Evolutionary conservation across 2,113 vertebrate genomes (phyloP).

Genomic region (Orthonyx spaldingii): DNA sequence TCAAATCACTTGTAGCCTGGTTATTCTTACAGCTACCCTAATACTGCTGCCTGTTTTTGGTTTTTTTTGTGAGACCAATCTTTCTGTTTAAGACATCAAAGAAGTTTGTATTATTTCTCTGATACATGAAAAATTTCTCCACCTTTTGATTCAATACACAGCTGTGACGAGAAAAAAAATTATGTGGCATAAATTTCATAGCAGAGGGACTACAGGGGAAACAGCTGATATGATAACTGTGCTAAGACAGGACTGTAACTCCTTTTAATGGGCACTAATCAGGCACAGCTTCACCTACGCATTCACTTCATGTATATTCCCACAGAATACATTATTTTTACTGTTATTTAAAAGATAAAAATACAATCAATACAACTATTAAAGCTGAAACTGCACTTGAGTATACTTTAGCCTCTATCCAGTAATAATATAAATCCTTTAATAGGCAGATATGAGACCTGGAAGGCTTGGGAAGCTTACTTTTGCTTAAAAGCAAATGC

Average conservation of each 20-base stretch:
- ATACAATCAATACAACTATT: background rate
- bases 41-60: background rate
- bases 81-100: background rate
- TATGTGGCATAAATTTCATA: background rate
- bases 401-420: background rate
- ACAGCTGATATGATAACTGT: background rate
- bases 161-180: background rate
- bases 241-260: background rate
- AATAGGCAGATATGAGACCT: background rate
- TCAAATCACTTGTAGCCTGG: background rate
- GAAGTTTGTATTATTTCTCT: background rate
- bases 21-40: background rate
- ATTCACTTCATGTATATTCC: background rate
- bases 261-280: background rate
- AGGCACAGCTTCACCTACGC: background rate
- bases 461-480: background rate
- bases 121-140: background rate
- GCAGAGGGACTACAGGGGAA: background rate
- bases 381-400: background rate
- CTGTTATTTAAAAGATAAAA: background rate
- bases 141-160: background rate
- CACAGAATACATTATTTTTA: background rate
- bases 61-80: background rate
- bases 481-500: background rate
- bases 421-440: background rate